Conservation (phyloP, 1,140 invertebrate genomes). For the Psix sp. region DNA sequence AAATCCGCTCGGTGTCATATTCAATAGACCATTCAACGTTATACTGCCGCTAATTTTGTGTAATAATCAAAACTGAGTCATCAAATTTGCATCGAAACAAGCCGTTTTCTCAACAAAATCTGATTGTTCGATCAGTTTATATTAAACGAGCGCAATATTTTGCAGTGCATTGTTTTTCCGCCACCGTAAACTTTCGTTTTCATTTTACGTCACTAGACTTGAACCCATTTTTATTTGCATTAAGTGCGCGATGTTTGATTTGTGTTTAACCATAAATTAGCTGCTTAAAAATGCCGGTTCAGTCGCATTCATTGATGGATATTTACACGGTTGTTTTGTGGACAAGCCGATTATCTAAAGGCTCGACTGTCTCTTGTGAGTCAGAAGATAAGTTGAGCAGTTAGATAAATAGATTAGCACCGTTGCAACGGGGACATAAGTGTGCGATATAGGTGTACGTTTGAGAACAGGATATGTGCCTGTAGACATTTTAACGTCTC, state of each 20-base stretch:
- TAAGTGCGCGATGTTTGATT: conserved; percentile 9
- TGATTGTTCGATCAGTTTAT: background rate
- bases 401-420: conserved; percentile 75
- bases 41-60: conserved; percentile 8
- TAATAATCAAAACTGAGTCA: conserved; percentile 3
- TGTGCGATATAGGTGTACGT: conserved; percentile 40
- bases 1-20: background rate
- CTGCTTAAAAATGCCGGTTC: conserved; percentile 7
- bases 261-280: conserved; percentile 28
- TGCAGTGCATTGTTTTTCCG: conserved; percentile 1
- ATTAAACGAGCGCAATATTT: conserved; percentile 2
- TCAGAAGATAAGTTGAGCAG: conserved; percentile 72
- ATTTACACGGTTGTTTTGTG: conserved; percentile 42
- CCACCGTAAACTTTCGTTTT: conserved; percentile 23
- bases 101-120: too few relatives aligned
- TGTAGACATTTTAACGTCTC: conserved; percentile 46
- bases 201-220: conserved; percentile 23
- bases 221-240: conserved; percentile 22
- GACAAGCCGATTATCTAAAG: conserved; percentile 33
- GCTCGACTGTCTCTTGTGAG: conserved; percentile 57
- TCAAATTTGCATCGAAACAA: too few relatives aligned
- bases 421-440: conserved; percentile 64
- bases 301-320: conserved; percentile 36
- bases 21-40: too few relatives aligned
- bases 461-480: conserved; percentile 59